A percentile compares a stretch with the other conserved stretches of the same genome.
Conservation (phyloP, 1,140 invertebrate genomes). For the Polyergus mexicanus region DNA sequence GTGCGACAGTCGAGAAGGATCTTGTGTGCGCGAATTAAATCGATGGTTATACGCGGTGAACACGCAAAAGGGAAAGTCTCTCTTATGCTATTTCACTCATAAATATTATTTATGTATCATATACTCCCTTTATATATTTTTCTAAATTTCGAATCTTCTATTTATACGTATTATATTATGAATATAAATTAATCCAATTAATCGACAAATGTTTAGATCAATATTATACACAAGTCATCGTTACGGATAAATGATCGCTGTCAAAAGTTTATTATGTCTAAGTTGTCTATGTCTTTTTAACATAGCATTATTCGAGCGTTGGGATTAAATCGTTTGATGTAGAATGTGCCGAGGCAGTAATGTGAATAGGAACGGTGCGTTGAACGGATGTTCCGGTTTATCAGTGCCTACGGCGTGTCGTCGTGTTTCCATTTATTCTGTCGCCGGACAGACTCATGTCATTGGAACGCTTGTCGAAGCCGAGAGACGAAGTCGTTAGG, state of each 20-base stretch:
- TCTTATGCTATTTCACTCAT: neutral
- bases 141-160: neutral
- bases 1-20: neutral
- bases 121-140: neutral
- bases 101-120: neutral
- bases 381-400: slow-evolving; percentile 76
- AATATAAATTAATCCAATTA: neutral
- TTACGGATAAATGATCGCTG: neutral
- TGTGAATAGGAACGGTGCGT: slow-evolving; percentile 63
- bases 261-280: neutral
- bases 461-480: slow-evolving; percentile 47
- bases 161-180: neutral
- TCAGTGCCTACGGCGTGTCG: slow-evolving; percentile 63
- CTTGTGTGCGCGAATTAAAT: slow-evolving; percentile 20
- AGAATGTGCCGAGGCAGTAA: slow-evolving; percentile 55
- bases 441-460: slow-evolving; percentile 58
- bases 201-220: neutral
- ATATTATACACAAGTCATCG: neutral
- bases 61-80: neutral
- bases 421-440: slow-evolving; percentile 72
- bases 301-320: slow-evolving; percentile 16
- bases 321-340: slow-evolving; percentile 72
- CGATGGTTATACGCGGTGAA: neutral
- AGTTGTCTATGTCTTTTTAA: slow-evolving; percentile 30
- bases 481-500: slow-evolving; percentile 65